Evolutionary conservation across 1,140 invertebrate genomes (phyloP).

Genomic region (Cydia pomonella): DNA sequence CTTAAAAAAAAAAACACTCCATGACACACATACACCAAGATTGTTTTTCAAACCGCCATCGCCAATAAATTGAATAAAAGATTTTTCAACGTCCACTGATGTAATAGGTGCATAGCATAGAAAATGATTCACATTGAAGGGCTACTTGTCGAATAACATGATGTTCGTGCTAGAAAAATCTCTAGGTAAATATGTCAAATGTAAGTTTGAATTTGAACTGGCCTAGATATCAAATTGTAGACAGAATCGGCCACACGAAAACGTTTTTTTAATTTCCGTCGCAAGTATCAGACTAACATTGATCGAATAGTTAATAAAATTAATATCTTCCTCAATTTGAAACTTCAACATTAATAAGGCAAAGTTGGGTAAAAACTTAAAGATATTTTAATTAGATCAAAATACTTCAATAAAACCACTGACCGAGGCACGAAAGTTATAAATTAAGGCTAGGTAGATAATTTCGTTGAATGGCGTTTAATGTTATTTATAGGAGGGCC

Average conservation of each 20-base stretch:
- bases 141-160: too few species aligned
- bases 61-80: too few species aligned
- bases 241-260: background rate
- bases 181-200: too few species aligned
- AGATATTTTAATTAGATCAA: constrained; percentile 73
- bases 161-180: too few species aligned
- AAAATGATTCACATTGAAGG: too few species aligned
- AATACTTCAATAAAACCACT: constrained; percentile 66
- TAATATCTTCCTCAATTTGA: constrained; percentile 42
- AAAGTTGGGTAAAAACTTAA: constrained; percentile 37
- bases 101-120: too few species aligned
- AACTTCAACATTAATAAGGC: constrained; percentile 37
- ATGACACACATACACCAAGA: too few species aligned
- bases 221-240: too few species aligned
- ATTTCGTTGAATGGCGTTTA: constrained; percentile 40
- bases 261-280: constrained; percentile 17
- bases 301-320: constrained; percentile 49
- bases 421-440: constrained; percentile 52
- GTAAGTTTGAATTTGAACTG: too few species aligned
- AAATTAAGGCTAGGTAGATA: constrained; percentile 53
- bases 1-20: too few species aligned
- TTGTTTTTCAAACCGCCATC: too few species aligned
- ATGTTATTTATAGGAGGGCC: constrained; percentile 43
- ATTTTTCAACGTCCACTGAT: too few species aligned
- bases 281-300: constrained; percentile 37